A percentile compares a stretch with the other conserved stretches of the same genome.
Conservation (phyloP, 2,888 invertebrate species). For the Coremacera marginata region DNA sequence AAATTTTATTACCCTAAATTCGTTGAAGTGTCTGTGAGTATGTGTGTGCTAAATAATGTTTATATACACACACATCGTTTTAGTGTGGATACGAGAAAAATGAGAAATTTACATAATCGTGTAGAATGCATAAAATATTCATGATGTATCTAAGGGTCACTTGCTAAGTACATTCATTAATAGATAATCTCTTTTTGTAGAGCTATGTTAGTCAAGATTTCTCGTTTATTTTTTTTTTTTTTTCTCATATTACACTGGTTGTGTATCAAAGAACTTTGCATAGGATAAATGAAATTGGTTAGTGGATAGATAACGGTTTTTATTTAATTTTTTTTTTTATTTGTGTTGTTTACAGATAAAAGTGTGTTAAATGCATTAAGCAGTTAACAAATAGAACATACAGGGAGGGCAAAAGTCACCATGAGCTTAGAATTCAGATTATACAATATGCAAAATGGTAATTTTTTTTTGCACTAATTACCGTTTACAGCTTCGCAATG, state of each 20-base stretch:
- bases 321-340: no score
- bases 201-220: background rate
- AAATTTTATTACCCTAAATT: conserved; percentile 20
- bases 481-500: no score
- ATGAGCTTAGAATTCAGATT: no score
- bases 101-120: conserved; percentile 45
- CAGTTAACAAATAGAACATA: no score
- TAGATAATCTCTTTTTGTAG: conserved; percentile 40
- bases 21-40: background rate
- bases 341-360: no score
- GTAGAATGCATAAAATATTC: conserved; percentile 43
- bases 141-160: conserved; percentile 36
- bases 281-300: background rate
- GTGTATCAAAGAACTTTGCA: background rate
- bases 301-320: no score
- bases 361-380: no score
- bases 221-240: no score
- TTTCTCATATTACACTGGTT: background rate
- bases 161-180: conserved; percentile 38
- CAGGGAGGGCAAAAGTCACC: no score
- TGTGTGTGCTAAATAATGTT: background rate
- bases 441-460: no score
- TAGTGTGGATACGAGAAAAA: background rate
- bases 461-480: no score
- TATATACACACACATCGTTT: background rate